Evolutionary conservation across 2,113 vertebrate species (phyloP).

Genomic region (Oxyruncus cristatus): DNA sequence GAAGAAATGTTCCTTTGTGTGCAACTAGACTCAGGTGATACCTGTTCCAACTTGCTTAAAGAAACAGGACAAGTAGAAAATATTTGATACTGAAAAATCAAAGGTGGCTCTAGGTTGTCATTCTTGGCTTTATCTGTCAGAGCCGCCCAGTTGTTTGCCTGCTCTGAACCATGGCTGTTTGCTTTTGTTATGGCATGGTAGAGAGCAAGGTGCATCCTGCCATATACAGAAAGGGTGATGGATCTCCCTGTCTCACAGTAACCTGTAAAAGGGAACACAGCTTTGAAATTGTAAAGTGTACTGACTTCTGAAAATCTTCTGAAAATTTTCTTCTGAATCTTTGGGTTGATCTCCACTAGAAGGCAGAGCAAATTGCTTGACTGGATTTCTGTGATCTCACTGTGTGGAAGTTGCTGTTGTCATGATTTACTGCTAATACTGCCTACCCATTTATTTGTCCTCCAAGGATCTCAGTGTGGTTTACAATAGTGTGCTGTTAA

Average conservation of each 20-base stretch:
- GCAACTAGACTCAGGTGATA: background rate
- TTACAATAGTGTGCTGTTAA: background rate
- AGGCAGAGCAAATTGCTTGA: background rate
- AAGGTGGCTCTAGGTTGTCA: background rate
- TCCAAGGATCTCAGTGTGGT: background rate
- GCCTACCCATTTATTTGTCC: slow-evolving; percentile 10
- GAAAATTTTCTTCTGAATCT: background rate
- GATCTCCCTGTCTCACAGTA: background rate
- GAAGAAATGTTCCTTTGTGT: background rate
- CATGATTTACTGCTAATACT: background rate
- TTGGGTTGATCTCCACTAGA: background rate
- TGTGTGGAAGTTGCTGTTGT: background rate
- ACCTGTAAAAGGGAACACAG: background rate
- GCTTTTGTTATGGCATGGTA: background rate
- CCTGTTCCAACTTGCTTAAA: background rate
- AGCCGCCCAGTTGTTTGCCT: background rate
- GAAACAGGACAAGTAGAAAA: background rate
- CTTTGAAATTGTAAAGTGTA: background rate
- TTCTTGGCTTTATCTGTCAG: background rate
- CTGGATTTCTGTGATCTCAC: background rate
- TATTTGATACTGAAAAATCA: background rate
- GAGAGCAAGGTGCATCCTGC: background rate
- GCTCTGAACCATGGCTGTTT: background rate
- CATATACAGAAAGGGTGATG: background rate
- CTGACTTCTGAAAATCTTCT: background rate